Conservation (phyloP, 2,797 vertebrate species). For the Apogon hyalosoma region DNA sequence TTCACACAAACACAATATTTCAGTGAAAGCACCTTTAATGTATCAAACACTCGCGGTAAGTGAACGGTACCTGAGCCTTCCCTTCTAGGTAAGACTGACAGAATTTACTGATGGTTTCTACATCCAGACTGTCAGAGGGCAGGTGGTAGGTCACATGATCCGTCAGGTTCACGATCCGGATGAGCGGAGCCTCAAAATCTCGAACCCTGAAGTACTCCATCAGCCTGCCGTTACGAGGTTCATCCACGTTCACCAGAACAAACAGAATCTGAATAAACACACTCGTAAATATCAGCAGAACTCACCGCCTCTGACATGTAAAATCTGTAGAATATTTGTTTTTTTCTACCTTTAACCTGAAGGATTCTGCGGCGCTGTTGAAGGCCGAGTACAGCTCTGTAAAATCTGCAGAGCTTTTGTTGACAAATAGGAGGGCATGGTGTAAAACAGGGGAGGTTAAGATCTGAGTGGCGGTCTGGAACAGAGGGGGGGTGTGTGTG, state of each 20-base stretch:
- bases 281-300: too few species aligned
- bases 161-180: slow-evolving; percentile 91
- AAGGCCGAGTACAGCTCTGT: slow-evolving; percentile 81
- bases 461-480: slow-evolving; percentile 89
- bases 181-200: slow-evolving; percentile 83
- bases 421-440: slow-evolving; percentile 92
- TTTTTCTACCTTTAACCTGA: slow-evolving; percentile 88
- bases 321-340: too few species aligned
- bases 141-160: slow-evolving; percentile 88
- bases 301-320: too few species aligned
- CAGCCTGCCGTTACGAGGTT: slow-evolving; percentile 87
- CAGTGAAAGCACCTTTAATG: background rate
- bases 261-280: slow-evolving; percentile 86
- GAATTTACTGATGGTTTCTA: slow-evolving; percentile 82
- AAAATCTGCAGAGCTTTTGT: slow-evolving; percentile 80
- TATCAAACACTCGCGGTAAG: background rate
- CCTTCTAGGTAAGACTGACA: slow-evolving; percentile 86
- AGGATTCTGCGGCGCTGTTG: slow-evolving; percentile 75
- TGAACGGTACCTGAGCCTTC: slow-evolving; percentile 87
- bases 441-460: slow-evolving; percentile 85
- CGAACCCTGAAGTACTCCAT: slow-evolving; percentile 90
- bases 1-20: slow-evolving; percentile 29
- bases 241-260: slow-evolving; percentile 86
- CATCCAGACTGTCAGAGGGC: slow-evolving; percentile 85
- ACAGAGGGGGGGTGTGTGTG: too few species aligned